These are phyloP conservation scores for Lepidiolamprologus cunningtoni DNA, from an alignment of 2,113 vertebrate genomes.

Conservation along the genomic window DNA sequence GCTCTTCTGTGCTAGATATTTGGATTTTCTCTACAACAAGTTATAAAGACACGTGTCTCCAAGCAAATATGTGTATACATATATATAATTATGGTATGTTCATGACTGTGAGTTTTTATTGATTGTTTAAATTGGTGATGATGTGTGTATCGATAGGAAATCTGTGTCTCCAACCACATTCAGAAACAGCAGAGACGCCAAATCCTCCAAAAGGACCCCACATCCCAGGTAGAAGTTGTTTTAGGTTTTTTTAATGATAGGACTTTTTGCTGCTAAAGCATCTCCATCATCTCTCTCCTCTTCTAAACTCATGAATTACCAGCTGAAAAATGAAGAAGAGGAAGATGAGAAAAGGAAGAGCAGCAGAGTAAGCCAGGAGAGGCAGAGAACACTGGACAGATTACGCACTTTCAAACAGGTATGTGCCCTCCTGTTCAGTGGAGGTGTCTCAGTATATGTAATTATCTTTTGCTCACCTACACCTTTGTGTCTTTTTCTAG, in stretches of 20 bases:
- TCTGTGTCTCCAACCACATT: slow-evolving; percentile 88
- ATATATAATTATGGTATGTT: neutral
- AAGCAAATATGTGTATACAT: neutral
- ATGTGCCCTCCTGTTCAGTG: neutral
- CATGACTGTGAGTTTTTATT: neutral
- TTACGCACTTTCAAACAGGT: slow-evolving; percentile 96
- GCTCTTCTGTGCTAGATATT: neutral
- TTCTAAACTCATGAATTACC: neutral
- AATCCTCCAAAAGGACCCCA: slow-evolving; percentile 68
- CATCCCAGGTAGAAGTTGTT: slow-evolving; percentile 68
- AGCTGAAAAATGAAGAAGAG: slow-evolving; percentile 71
- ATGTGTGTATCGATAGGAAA: slow-evolving; percentile 74
- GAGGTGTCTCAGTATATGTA: neutral
- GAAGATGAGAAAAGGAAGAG: slow-evolving; percentile 86
- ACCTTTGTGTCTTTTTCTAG: slow-evolving; percentile 45
- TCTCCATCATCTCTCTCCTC: neutral
- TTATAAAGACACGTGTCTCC: neutral
- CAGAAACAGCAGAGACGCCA: slow-evolving; percentile 82
- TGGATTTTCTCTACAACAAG: neutral
- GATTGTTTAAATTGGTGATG: neutral
- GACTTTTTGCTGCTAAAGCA: neutral
- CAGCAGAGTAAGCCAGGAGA: slow-evolving; percentile 88
- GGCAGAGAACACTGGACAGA: slow-evolving; percentile 90
- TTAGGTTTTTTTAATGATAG: neutral
- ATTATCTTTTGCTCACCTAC: neutral